phyloP scores from a whole-genome alignment of 1,140 invertebrate genomes.

The Colletes latitarsis region DNA sequence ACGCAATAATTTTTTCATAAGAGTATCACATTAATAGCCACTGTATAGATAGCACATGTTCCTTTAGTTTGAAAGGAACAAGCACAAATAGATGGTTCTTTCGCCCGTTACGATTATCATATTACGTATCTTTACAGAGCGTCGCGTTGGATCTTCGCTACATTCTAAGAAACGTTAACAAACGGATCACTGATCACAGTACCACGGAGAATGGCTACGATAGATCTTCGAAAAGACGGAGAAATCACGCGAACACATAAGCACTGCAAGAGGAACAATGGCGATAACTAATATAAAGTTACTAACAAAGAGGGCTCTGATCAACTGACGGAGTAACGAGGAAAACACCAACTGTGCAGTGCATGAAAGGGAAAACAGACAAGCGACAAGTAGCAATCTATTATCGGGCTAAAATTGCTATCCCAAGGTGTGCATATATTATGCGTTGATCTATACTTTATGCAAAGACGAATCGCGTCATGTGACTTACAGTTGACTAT shows the following conservation, averaged over 20 bases:
- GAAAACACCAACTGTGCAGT: background rate
- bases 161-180: slow-evolving; percentile 24
- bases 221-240: background rate
- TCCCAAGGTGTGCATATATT: background rate
- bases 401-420: slow-evolving; percentile 29
- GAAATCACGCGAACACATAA: slow-evolving; percentile 32
- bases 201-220: slow-evolving; percentile 21
- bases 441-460: background rate
- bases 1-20: slow-evolving; percentile 25
- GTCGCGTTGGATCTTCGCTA: background rate
- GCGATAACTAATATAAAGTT: slow-evolving; percentile 23
- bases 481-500: slow-evolving; percentile 36
- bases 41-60: slow-evolving; percentile 39
- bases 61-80: slow-evolving; percentile 30
- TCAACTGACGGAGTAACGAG: background rate
- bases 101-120: slow-evolving; percentile 45
- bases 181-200: slow-evolving; percentile 30
- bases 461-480: slow-evolving; percentile 3
- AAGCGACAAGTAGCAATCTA: slow-evolving; percentile 8
- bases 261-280: slow-evolving; percentile 34
- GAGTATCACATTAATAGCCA: slow-evolving; percentile 33
- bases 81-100: slow-evolving; percentile 6
- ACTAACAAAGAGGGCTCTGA: slow-evolving; percentile 34
- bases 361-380: slow-evolving; percentile 24
- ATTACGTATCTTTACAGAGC: background rate